A percentile compares a stretch with the other conserved stretches of the same genome.
These are phyloP conservation scores for Lithophane leautieri DNA, from an alignment of 2,888 invertebrate genomes.

Conservation along the genomic window DNA sequence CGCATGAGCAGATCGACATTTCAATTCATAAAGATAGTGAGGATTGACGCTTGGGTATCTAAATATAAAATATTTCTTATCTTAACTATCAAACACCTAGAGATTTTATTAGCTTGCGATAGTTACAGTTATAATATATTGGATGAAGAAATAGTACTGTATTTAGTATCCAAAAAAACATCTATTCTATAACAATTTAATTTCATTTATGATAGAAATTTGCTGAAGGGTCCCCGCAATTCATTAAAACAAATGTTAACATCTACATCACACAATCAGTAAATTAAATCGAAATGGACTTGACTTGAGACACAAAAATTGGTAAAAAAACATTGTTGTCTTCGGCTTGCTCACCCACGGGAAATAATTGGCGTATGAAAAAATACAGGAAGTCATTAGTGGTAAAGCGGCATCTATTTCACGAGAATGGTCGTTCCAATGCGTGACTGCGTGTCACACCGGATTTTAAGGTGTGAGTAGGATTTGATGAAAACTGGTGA, in stretches of 20 bases:
- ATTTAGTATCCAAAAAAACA: constrained; percentile 21
- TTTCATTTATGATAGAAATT: constrained; percentile 26
- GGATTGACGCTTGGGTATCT: constrained; percentile 14
- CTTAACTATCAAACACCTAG: constrained; percentile 28
- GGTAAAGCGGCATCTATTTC: constrained; percentile 86
- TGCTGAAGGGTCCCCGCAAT: constrained; percentile 7
- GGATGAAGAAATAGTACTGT: constrained; percentile 28
- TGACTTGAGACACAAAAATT: constrained; percentile 69
- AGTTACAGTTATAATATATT: constrained; percentile 30
- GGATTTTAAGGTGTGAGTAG: constrained; percentile 59
- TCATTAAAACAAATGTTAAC: constrained; percentile 26
- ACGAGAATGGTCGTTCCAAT: constrained; percentile 76
- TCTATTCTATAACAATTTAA: constrained; percentile 15
- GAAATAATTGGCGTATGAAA: constrained; percentile 88
- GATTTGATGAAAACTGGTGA: background rate
- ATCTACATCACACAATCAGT: constrained; percentile 37
- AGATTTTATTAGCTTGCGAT: constrained; percentile 34
- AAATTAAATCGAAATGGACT: constrained; percentile 75
- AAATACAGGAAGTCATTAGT: constrained; percentile 90
- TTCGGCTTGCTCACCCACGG: constrained; percentile 83
- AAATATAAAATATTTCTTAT: constrained; percentile 48
- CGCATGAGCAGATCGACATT: constrained; percentile 51
- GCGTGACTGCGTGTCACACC: constrained; percentile 77
- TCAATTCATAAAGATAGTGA: constrained; percentile 56
- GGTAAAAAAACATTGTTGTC: constrained; percentile 75